Evolutionary conservation across 1,140 invertebrate genomes (phyloP), one percentile per base, ranked within the genome.

Genomic region (Ladona fulva): DNA sequence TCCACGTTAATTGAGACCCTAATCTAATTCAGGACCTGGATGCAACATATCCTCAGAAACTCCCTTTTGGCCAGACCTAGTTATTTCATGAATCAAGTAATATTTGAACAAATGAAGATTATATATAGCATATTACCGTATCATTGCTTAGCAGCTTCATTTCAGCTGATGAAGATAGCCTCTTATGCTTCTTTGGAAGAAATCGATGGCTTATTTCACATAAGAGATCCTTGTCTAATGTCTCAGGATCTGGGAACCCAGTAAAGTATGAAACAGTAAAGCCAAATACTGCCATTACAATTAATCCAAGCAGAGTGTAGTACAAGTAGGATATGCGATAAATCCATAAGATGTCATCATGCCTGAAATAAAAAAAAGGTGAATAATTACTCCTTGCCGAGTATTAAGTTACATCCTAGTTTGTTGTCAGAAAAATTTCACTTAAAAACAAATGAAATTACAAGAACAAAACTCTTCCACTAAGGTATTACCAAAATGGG

Each of bases 291-390:
- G 37, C 24, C 74, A 75, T 25, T 66, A 22, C 12, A 66, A 66
- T 16, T 5, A 66, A 66, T 75, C 74, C 74, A 1, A 75, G 14
- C 1, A 75, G 24, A 5, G 74, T 75, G 8, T 25, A 42, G 74
- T 75, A 75, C 74, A 75, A 75, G 19, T 75, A 75, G 8, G 74
- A 75, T 1, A 75, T 25, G 1, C 74, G 3, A 24, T 25, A 75
- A 25, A 75, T 16, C 74, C 74, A 75, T 3, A 75, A 75, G 3
- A 42, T 24, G 24, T n/a, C 24, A 25, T 75, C 74, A 66, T 66
- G 52, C 52, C 52, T 66, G 12, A 22, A 66, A 66, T 37, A 37
- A 37, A 37, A 37, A n/a, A n/a, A n/a, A n/a, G n/a, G n/a, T n/a
- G n/a, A n/a, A n/a, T n/a, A n/a, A n/a, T n/a, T n/a, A n/a, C n/a